phyloP scores from a whole-genome alignment of 2,797 vertebrate species.

The Galagoides demidoff region DNA sequence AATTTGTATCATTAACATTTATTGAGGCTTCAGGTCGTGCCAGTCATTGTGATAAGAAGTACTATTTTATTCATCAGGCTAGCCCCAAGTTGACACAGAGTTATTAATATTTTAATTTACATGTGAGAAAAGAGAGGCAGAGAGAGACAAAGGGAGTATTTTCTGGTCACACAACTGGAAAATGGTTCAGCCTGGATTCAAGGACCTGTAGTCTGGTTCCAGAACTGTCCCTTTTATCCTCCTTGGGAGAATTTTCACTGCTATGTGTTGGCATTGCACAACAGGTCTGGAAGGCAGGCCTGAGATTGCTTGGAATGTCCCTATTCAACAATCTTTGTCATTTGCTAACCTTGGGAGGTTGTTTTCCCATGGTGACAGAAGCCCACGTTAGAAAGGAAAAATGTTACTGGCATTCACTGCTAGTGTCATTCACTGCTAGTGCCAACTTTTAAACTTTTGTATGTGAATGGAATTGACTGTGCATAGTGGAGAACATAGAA shows the following conservation, averaged over 20 bases:
- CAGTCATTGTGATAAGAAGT: background rate
- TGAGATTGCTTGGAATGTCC: background rate
- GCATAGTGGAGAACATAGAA: rapidly evolving
- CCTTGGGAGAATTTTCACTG: background rate
- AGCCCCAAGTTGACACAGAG: background rate
- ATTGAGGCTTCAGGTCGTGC: background rate
- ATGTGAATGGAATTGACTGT: background rate
- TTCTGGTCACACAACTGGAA: background rate
- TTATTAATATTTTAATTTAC: background rate
- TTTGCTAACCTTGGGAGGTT: background rate
- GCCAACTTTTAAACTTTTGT: background rate
- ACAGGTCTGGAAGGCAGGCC: background rate
- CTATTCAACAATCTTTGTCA: background rate
- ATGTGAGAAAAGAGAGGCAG: background rate
- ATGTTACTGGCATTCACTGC: background rate
- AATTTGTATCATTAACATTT: background rate
- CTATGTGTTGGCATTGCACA: background rate
- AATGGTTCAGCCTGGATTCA: background rate
- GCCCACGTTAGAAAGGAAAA: background rate
- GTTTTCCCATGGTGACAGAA: background rate
- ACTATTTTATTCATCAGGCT: background rate
- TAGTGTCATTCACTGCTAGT: background rate
- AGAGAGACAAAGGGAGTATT: background rate
- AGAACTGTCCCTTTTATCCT: background rate
- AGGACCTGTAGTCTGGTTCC: too few relatives aligned